Evolutionary conservation across 2,113 vertebrate genomes (phyloP), one percentile per base, ranked within the genome.

Genomic region (Menidia beryllina): DNA sequence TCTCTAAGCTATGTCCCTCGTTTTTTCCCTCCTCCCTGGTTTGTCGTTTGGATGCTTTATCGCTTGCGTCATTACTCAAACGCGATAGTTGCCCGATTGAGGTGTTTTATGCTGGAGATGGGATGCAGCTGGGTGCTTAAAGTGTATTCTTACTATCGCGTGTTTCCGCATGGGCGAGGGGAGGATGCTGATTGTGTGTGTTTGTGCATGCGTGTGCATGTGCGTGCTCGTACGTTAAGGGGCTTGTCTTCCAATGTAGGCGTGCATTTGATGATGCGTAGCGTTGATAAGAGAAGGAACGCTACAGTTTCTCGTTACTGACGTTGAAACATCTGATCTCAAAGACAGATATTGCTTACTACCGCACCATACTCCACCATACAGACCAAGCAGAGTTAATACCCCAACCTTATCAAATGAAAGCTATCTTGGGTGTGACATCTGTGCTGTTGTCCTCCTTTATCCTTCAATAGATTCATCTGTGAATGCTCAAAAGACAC

Each of bases 151-250:
- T 64, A 52, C 54, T 17, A 52, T 61, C 41, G 57, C 62, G 59
- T 56, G 72, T 86, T 88, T 90, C 82, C 75, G 82, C 77, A 81
- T 80, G 75, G 69, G 70, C 64, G 72, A 75, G 61, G 53, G 60
- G 78, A 67, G 39, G 43, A 2, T 64, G 15, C 20, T 64, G 50
- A 14, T 26, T 69, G 38, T 68, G 79, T 76, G 51, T 24, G 54
- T 68, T 10, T 58, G 26, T 61, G 72, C 24, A 11, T 45, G 58
- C 24, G 63, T 51, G 68, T 9, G 43, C 43, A 14, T 39, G 60
- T 25, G 62, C 34, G 54, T 65, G 58, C 34, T 52, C 17, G 73
- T 75, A 58, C 51, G 65, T 64, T 19, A 54, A 24, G 71, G 73
- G 63, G 76, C 65, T 79, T 80, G 69, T 72, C 70, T 80, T 58